These are phyloP conservation scores for Apodemia zela DNA, from an alignment of 2,888 invertebrate species.

Conservation along the genomic window DNA sequence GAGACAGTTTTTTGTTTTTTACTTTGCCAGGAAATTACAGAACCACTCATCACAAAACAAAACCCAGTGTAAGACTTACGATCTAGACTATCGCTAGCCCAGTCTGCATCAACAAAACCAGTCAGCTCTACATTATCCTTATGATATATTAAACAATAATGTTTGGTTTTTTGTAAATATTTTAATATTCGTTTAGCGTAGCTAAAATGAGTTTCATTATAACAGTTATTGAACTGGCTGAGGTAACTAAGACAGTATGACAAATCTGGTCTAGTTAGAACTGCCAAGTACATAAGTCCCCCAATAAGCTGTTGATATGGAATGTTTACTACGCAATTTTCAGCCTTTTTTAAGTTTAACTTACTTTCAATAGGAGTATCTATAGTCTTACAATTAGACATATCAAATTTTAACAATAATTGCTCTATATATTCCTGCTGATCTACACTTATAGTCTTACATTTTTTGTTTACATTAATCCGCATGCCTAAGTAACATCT, in stretches of 20 bases:
- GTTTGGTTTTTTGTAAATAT: too few relatives aligned
- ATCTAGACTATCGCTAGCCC: too few relatives aligned
- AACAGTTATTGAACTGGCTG: neutral
- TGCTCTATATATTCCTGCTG: constrained; percentile 7
- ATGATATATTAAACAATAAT: neutral
- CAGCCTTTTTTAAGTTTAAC: neutral
- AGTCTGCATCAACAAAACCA: too few relatives aligned
- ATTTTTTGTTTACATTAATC: neutral
- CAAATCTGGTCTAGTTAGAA: neutral
- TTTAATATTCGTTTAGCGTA: neutral
- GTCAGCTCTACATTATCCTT: neutral
- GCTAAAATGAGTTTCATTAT: neutral
- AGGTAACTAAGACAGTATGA: neutral
- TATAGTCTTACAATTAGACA: neutral
- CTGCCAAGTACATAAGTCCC: neutral
- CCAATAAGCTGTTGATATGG: neutral
- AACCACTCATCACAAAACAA: too few relatives aligned
- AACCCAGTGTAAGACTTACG: too few relatives aligned
- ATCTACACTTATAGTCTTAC: neutral
- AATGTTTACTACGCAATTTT: neutral
- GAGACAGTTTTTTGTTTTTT: too few relatives aligned
- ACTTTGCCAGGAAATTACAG: too few relatives aligned
- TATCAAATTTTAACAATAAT: neutral
- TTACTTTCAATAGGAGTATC: constrained; percentile 1
- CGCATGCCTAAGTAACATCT: neutral